A percentile compares a stretch with the other conserved stretches of the same genome.
Evolutionary conservation across 2,888 invertebrate genomes (phyloP).

Genomic region (Hipparchia semele): DNA sequence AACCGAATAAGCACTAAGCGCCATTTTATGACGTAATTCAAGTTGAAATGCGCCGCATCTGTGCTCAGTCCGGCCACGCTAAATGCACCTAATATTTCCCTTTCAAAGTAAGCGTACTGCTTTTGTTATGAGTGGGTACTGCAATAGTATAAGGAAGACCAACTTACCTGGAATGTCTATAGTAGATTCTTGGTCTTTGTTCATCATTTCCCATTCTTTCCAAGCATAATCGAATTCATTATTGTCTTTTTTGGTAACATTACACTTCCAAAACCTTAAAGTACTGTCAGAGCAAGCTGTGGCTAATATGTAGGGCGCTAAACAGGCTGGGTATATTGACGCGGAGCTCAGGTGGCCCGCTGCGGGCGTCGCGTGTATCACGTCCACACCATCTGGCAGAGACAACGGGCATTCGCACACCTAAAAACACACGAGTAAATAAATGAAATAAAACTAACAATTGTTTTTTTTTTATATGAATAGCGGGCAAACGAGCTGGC

Average conservation of each 20-base stretch:
- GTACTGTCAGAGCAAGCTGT: slow-evolving; percentile 98
- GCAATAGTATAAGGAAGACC: too few relatives aligned
- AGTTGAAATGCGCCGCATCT: not conserved
- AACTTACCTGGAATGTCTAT: slow-evolving; percentile 88
- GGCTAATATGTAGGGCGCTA: slow-evolving; percentile 97
- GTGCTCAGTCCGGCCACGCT: too few relatives aligned
- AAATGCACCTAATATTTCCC: too few relatives aligned
- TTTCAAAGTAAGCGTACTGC: too few relatives aligned
- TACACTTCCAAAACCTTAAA: slow-evolving; percentile 93
- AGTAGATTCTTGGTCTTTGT: slow-evolving; percentile 85
- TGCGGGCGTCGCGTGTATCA: slow-evolving; percentile 96
- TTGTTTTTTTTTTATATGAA: too few relatives aligned
- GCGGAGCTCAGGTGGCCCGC: slow-evolving; percentile 99
- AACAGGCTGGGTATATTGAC: slow-evolving; percentile 99
- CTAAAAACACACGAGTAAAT: slow-evolving; percentile 55
- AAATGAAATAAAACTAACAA: too few relatives aligned
- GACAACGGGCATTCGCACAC: slow-evolving; percentile 94
- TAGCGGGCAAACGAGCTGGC: too few relatives aligned
- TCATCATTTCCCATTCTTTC: slow-evolving; percentile 95
- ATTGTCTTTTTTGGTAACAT: slow-evolving; percentile 80
- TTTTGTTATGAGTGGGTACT: too few relatives aligned
- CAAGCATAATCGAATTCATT: slow-evolving; percentile 86
- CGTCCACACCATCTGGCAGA: slow-evolving; percentile 94
- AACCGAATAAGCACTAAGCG: too few relatives aligned
- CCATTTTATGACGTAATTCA: not conserved